Evolutionary conservation across 1,140 invertebrate species (phyloP), one percentile per base, ranked within the genome.

Genomic region (Papilio helenus): DNA sequence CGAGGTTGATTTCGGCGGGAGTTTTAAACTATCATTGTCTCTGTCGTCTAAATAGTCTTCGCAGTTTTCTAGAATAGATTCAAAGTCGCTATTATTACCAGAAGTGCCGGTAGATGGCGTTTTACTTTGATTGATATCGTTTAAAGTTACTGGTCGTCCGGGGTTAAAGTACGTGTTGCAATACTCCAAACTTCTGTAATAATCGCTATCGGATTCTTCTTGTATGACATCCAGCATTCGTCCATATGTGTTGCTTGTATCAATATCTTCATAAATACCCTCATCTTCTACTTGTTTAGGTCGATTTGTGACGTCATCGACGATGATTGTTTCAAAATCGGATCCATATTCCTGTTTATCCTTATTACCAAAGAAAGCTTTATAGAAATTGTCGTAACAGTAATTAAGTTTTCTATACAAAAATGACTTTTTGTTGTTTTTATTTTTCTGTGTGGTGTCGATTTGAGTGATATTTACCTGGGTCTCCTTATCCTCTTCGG

Each of bases 401-500:
- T 93, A 92, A 82, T 94, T 93, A 10, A 95, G 86, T 87, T 94
- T 94, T 77, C 90, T 86, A 82, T 94, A 95, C 23, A 95, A 79
- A 72, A 83, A 91, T 0, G 94, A 92, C 71, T 93, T 94, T 84
- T 93, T 93, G n/a, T 49, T 58, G 81, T 84, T 86, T 55, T 79
- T 49, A 51, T 82, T 71, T 80, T 65, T 76, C 76, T 78, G 18
- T 26, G 61, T 74, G 79, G 68, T 55, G 73, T 85, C 77, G 23
- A 80, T 77, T 76, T 79, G 83, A 80, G 79, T 29, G 77, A 82
- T 84, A 71, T 79, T 94, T 95, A 95, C 94, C 90, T 97, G 96
- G 0, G 97, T 95, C 86, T 98, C 97, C 79, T 97, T 96, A 88
- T 97, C 97, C 51, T 97, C 96, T 29, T 96, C 96, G 39, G 97